These are phyloP conservation scores for Tetramorium bicarinatum DNA, from an alignment of 2,888 invertebrate species.

Conservation along the genomic window DNA sequence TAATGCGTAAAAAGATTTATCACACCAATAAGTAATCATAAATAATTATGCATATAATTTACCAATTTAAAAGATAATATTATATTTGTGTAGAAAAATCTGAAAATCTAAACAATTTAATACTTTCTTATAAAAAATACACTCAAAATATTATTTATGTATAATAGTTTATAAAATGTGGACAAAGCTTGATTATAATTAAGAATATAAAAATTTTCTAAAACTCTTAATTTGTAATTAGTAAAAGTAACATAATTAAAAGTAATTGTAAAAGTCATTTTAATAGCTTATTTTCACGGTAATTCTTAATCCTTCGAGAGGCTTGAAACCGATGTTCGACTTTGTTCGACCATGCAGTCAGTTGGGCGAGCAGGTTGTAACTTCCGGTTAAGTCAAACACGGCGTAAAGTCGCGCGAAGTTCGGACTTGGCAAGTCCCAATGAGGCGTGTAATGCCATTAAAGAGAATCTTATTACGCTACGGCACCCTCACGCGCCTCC, in stretches of 20 bases:
- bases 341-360: slow-evolving; percentile 62
- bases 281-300: slow-evolving; percentile 62
- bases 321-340: slow-evolving; percentile 65
- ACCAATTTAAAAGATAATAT: not conserved
- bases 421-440: slow-evolving; percentile 85
- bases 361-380: slow-evolving; percentile 72
- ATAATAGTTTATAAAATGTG: not conserved
- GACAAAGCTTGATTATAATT: not conserved
- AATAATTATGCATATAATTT: not conserved
- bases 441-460: slow-evolving; percentile 86
- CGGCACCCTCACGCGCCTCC: slow-evolving; percentile 79
- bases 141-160: not conserved
- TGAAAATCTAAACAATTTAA: not conserved
- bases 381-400: slow-evolving; percentile 85
- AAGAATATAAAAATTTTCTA: not conserved
- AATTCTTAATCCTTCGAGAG: slow-evolving; percentile 68
- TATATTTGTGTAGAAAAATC: not conserved
- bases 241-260: slow-evolving; percentile 12
- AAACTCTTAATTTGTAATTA: not conserved
- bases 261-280: not conserved
- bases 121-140: not conserved
- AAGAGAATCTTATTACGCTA: slow-evolving; percentile 85
- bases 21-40: not conserved
- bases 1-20: not conserved
- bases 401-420: slow-evolving; percentile 83